Percentiles rank a stretch among this genome's conserved stretches.
Conservation (phyloP, 2,113 vertebrate genomes). For the Rhinoderma darwinii region DNA sequence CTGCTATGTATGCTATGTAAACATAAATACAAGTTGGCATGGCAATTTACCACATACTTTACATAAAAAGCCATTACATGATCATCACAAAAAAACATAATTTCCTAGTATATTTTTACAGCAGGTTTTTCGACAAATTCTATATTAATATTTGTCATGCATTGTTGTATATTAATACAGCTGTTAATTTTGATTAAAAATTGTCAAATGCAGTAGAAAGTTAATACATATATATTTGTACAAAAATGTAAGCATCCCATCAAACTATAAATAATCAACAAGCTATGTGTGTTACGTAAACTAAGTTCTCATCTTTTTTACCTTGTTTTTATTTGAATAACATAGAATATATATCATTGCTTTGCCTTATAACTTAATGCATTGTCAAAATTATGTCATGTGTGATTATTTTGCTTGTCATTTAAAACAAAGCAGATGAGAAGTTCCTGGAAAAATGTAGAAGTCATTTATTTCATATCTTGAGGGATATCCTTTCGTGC, state of each 20-base stretch:
- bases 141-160: no score
- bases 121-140: no score
- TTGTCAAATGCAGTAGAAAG: no score
- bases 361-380: not conserved
- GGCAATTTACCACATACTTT: no score
- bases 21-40: no score
- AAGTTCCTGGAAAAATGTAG: constrained; percentile 71
- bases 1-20: no score
- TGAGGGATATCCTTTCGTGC: constrained; percentile 64
- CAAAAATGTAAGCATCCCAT: not conserved
- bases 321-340: not conserved
- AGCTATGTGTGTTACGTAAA: not conserved
- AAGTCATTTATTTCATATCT: constrained; percentile 66
- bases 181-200: no score
- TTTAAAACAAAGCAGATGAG: constrained; percentile 67
- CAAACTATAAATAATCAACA: not conserved
- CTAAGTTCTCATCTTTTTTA: not conserved
- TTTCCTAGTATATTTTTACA: no score
- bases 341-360: constrained; percentile 13
- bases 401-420: constrained; percentile 64
- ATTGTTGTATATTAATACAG: no score
- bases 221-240: no score
- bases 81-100: no score
- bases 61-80: no score
- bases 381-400: constrained; percentile 58